Evolutionary conservation across 1,140 invertebrate genomes (phyloP).

Genomic region (Physella acuta): DNA sequence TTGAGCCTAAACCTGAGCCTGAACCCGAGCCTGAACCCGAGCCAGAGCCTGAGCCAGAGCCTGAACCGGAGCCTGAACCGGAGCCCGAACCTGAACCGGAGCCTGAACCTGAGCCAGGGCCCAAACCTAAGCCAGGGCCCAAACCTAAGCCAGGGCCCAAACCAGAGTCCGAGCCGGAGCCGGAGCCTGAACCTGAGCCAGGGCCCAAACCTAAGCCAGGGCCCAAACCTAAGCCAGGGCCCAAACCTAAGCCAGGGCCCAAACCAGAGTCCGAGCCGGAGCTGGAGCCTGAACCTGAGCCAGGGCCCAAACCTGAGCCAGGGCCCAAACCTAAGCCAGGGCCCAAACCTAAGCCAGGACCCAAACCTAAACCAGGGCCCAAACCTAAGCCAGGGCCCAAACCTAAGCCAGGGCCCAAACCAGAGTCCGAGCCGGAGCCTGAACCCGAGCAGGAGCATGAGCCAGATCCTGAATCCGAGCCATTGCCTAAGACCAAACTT

Average conservation of each 20-base stretch:
- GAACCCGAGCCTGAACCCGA: background rate
- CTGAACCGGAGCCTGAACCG: background rate
- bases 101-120: background rate
- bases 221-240: slow-evolving; percentile 28
- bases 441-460: background rate
- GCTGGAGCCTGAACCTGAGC: slow-evolving; percentile 27
- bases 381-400: slow-evolving; percentile 20
- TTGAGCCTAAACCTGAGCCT: background rate
- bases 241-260: slow-evolving; percentile 30
- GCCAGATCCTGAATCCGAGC: background rate
- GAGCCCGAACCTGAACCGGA: background rate
- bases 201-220: background rate
- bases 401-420: slow-evolving; percentile 12
- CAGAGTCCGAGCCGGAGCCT: background rate
- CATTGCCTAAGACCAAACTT: background rate
- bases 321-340: slow-evolving; percentile 23
- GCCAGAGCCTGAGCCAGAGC: background rate
- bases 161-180: background rate
- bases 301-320: slow-evolving; percentile 28
- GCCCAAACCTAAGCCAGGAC: background rate
- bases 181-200: background rate
- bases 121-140: background rate
- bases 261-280: slow-evolving; percentile 25
- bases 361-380: background rate
- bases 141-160: background rate